Evolutionary conservation across 1,140 invertebrate genomes (phyloP).

Genomic region (Procambarus clarkii): DNA sequence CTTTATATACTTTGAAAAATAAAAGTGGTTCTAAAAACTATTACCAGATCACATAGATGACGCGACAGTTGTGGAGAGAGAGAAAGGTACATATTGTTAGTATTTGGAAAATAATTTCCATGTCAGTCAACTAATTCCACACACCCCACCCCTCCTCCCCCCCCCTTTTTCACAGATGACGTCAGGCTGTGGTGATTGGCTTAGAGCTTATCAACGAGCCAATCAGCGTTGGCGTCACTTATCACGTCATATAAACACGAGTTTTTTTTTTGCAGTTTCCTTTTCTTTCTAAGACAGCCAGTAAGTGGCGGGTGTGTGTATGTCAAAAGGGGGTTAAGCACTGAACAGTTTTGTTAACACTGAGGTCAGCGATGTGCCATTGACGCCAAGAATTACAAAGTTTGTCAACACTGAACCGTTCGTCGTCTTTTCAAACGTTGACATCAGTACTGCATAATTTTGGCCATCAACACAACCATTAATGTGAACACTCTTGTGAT

Average conservation of each 20-base stretch:
- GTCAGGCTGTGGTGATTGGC: background rate
- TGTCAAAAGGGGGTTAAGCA: background rate
- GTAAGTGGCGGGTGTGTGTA: background rate
- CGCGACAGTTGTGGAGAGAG: background rate
- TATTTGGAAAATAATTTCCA: background rate
- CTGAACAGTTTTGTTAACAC: no score
- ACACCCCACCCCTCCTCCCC: no score
- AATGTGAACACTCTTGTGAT: no score
- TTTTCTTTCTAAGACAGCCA: background rate
- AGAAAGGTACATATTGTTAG: background rate
- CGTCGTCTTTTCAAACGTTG: no score
- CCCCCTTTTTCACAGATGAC: background rate
- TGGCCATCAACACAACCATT: background rate
- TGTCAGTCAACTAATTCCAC: background rate
- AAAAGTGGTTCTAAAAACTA: conserved; percentile 32
- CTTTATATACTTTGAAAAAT: conserved; percentile 26
- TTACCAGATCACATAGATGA: conserved; percentile 39
- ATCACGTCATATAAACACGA: background rate
- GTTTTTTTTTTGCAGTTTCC: background rate
- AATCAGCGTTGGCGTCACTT: background rate
- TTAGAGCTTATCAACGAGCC: conserved; percentile 7
- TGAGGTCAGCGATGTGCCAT: no score
- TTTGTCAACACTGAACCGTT: no score
- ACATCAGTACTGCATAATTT: background rate
- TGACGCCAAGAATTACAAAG: no score